Evolutionary conservation across 2,797 vertebrate genomes (phyloP), one percentile per base, ranked within the genome.

Genomic region (Pangasius macronema): DNA sequence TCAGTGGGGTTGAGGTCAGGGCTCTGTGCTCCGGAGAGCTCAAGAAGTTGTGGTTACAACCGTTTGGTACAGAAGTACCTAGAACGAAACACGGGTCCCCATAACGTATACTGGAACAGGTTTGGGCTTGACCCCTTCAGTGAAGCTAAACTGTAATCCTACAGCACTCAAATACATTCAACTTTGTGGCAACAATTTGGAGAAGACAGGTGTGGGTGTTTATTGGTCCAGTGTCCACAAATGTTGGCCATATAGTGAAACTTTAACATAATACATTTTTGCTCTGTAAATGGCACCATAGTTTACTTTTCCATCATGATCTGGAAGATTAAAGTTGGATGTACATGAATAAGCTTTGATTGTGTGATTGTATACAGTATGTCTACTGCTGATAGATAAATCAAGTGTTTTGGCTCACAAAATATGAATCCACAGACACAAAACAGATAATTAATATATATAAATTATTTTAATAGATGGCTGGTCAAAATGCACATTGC

Each of bases 401-500:
- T 20, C 8, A 63, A 33, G n/a, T 72, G 55, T 49, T 30, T 53
- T 53, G 46, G n/a, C 16, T 73, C 53, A 82, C 3, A 68, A 68
- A 5, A n/a, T 27, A 53, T 3, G 30, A 51, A 76, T 42, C 79
- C 2, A 14, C 7, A 20, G 39, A 73, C 42, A 65, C 59, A 53
- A 87, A 75, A 36, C 24, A 14, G n/a, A 76, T 86, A 85, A 30
- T 22, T 86, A 85, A 30, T 22, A 68, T 87, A 84, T 77, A 80
- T 77, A 91, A 8, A 88, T 88, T 65, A 39, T 87, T 94, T 92
- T 91, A 94, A 85, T 91, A 88, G 63, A 90, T 80, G 55, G 61
- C 90, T 95, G 88, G 92, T 94, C 92, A 95, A 92, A 91, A 90
- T 91, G 90, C 70, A 91, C 70, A 68, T 83, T 86, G 55, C 30